A percentile compares a stretch with the other conserved stretches of the same genome.
Evolutionary conservation across 2,888 invertebrate species (phyloP).

Genomic region (Torymus texanus): DNA sequence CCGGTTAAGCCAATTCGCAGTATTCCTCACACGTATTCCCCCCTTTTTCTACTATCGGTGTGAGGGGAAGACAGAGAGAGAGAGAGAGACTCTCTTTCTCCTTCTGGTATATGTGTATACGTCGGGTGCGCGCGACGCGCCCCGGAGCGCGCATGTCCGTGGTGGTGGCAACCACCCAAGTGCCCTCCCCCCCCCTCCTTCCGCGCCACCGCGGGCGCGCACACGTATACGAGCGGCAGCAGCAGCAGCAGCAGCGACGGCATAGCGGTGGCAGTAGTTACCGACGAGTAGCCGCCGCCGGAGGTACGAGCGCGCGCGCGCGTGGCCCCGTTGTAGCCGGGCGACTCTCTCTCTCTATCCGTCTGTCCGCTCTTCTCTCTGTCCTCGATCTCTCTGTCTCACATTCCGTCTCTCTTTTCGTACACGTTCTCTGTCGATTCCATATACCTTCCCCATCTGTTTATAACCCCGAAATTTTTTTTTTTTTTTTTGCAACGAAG

Average conservation of each 20-base stretch:
- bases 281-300: constrained; percentile 52
- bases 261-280: constrained; percentile 41
- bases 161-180: constrained; percentile 49
- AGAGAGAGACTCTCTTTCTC: neutral
- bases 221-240: neutral
- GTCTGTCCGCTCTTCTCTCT: too few relatives aligned
- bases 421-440: too few relatives aligned
- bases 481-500: too few relatives aligned
- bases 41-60: neutral
- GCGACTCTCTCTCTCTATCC: too few relatives aligned
- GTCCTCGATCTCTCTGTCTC: too few relatives aligned
- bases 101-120: neutral
- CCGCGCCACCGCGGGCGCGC: constrained; percentile 5
- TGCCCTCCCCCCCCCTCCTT: constrained; percentile 4
- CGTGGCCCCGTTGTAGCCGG: too few relatives aligned
- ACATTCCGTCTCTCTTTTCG: too few relatives aligned
- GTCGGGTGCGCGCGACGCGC: neutral
- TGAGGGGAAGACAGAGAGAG: neutral
- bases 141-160: constrained; percentile 51
- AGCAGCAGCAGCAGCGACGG: neutral
- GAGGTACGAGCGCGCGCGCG: constrained; percentile 31
- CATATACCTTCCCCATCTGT: too few relatives aligned
- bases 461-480: too few relatives aligned
- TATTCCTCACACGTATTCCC: constrained; percentile 18
- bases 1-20: constrained; percentile 42